A percentile compares a stretch with the other conserved stretches of the same genome.
phyloP scores from a whole-genome alignment of 2,888 invertebrate genomes.

The Drosophila helvetica region DNA sequence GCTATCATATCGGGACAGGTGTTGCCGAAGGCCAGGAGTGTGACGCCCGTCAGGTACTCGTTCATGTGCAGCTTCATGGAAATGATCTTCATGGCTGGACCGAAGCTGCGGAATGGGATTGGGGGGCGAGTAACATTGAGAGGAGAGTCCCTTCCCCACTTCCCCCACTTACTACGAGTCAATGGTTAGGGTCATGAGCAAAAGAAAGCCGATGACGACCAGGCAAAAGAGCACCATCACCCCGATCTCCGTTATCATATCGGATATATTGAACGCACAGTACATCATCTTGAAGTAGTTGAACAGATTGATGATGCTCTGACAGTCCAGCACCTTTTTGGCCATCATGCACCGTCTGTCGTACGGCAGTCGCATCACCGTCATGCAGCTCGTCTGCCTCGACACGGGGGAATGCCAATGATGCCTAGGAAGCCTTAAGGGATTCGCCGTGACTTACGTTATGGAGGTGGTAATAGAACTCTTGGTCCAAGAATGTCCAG shows the following conservation, averaged over 20 bases:
- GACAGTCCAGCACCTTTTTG: constrained; percentile 36
- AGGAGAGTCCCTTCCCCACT: too few species aligned
- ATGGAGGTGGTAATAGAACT: constrained; percentile 43
- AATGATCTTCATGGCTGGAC: constrained; percentile 50
- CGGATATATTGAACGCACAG: constrained; percentile 41
- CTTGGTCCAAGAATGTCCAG: constrained; percentile 19
- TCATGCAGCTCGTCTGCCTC: constrained; percentile 54
- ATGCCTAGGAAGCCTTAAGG: background rate
- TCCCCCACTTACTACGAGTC: constrained; percentile 41
- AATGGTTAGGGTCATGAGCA: constrained; percentile 49
- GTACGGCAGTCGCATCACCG: constrained; percentile 50
- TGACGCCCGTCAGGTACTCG: constrained; percentile 56
- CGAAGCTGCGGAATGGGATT: constrained; percentile 31
- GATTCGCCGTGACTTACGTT: constrained; percentile 41
- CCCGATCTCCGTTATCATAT: constrained; percentile 24
- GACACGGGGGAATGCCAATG: background rate
- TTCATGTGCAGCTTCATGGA: constrained; percentile 50
- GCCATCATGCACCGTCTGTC: constrained; percentile 51
- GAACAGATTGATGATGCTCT: constrained; percentile 45
- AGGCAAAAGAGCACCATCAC: constrained; percentile 33
- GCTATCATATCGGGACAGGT: constrained; percentile 47
- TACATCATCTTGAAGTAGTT: constrained; percentile 67
- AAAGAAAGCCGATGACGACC: constrained; percentile 29
- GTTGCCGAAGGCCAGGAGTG: constrained; percentile 50
- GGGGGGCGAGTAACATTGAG: background rate